These are phyloP conservation scores for Ellobius talpinus DNA, from an alignment of 2,113 vertebrate species.

Conservation along the genomic window DNA sequence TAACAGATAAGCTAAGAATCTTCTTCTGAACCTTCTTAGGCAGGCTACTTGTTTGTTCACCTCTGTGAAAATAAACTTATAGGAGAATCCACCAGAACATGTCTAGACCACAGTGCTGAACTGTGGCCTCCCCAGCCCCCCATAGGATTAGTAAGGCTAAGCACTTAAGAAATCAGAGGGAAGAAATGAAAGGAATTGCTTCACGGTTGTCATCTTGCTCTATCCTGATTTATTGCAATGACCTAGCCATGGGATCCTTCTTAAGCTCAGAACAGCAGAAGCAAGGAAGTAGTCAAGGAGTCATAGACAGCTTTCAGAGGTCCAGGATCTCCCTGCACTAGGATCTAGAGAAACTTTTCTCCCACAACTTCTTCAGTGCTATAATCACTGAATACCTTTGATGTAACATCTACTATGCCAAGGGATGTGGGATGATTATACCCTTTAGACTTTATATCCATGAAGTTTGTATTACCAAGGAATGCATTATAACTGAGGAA, in stretches of 20 bases:
- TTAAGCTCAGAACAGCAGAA: not conserved
- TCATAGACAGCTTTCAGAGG: not conserved
- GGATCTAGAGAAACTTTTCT: fast-evolving
- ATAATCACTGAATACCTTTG: not conserved
- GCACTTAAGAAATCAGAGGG: not conserved
- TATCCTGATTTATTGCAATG: not conserved
- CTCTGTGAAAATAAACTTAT: not conserved
- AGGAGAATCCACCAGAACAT: not conserved
- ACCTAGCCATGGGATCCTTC: not conserved
- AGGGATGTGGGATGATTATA: not conserved
- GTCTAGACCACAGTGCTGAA: not conserved
- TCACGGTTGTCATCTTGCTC: not conserved
- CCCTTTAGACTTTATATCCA: not conserved
- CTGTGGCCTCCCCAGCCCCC: fast-evolving
- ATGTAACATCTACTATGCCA: not conserved
- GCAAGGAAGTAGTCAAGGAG: not conserved
- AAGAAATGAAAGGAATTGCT: not conserved
- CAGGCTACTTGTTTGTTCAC: not conserved
- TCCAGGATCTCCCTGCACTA: not conserved
- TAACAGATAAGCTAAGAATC: not conserved
- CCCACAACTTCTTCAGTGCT: not conserved
- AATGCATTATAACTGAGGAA: not conserved
- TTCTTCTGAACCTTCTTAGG: not conserved
- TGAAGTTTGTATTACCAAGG: not conserved
- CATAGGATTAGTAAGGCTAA: not conserved